Evolutionary conservation across 2,888 invertebrate species (phyloP).

Genomic region (Argyresthia goedartella): DNA sequence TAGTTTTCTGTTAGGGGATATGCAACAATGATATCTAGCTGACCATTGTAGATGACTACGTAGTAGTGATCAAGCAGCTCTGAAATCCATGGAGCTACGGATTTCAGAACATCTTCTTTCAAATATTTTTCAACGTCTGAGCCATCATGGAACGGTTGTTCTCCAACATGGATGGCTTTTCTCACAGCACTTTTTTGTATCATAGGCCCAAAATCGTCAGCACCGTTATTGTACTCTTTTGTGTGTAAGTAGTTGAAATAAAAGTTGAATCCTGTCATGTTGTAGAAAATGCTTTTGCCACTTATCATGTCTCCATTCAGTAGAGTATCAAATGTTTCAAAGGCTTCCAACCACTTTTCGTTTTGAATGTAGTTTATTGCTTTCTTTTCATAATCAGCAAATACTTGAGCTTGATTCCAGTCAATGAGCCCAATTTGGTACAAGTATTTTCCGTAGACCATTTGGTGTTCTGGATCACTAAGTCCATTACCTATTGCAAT

Average conservation of each 20-base stretch:
- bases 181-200: constrained; percentile 75
- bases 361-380: constrained; percentile 72
- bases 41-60: constrained; percentile 89
- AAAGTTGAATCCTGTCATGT: constrained; percentile 81
- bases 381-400: constrained; percentile 73
- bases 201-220: constrained; percentile 71
- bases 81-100: constrained; percentile 79
- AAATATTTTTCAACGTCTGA: constrained; percentile 78
- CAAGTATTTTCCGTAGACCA: constrained; percentile 83
- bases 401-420: constrained; percentile 69
- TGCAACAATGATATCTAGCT: constrained; percentile 91
- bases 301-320: constrained; percentile 78
- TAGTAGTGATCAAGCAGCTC: constrained; percentile 77
- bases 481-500: constrained; percentile 85
- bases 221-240: constrained; percentile 62
- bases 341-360: constrained; percentile 77
- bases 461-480: constrained; percentile 82
- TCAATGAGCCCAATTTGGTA: constrained; percentile 83
- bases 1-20: constrained; percentile 88
- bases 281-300: constrained; percentile 74
- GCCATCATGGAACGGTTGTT: constrained; percentile 76
- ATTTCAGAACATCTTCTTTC: constrained; percentile 84
- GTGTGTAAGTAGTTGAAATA: constrained; percentile 81
- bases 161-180: constrained; percentile 87
- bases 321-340: constrained; percentile 78